A percentile compares a stretch with the other conserved stretches of the same genome.
phyloP scores from a whole-genome alignment of 2,113 vertebrate species.

The Rhinogobius similis region DNA sequence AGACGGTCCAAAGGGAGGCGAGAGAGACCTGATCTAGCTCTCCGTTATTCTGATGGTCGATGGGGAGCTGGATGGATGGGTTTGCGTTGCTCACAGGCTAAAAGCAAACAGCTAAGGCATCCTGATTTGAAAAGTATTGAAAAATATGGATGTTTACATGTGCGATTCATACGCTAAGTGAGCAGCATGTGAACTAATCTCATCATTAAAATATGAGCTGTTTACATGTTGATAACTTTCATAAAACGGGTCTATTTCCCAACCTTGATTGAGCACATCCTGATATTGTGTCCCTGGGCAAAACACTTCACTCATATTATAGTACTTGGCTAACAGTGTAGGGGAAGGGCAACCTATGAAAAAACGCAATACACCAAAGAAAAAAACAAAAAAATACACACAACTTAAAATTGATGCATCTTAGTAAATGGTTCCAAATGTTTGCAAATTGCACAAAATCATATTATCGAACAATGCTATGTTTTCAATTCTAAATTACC shows the following conservation, averaged over 20 bases:
- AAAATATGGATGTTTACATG: neutral
- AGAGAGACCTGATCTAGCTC: conserved; percentile 30
- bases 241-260: neutral
- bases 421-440: too few species aligned
- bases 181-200: neutral
- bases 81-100: conserved; percentile 20
- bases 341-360: too few species aligned
- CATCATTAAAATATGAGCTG: neutral
- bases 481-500: neutral
- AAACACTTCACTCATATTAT: neutral
- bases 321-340: neutral
- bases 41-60: conserved; percentile 18
- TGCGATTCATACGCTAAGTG: neutral
- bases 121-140: neutral
- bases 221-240: neutral
- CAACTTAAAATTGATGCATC: neutral
- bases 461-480: neutral
- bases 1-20: conserved; percentile 42
- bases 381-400: neutral
- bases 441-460: too few species aligned
- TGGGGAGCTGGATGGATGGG: conserved; percentile 34
- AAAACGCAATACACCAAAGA: too few species aligned
- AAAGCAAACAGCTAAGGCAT: conserved; percentile 1
- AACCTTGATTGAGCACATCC: neutral
- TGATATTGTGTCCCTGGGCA: neutral